A percentile compares a stretch with the other conserved stretches of the same genome.
Evolutionary conservation across 2,888 invertebrate genomes (phyloP).

Genomic region (Acronicta alni): DNA sequence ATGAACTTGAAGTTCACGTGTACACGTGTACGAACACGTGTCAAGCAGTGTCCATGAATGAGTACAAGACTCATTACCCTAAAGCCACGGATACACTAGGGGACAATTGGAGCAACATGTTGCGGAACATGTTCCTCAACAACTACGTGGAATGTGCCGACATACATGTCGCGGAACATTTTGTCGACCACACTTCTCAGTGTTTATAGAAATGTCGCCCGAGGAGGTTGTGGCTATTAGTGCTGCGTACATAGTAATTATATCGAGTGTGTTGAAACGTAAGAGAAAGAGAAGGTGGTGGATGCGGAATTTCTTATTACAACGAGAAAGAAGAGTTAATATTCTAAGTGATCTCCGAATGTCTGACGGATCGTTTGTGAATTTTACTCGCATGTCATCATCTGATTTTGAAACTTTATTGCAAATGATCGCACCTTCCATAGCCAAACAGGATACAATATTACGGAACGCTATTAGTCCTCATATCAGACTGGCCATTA

Average conservation of each 20-base stretch:
- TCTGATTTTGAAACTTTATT: slow-evolving; percentile 51
- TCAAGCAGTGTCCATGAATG: too few species aligned
- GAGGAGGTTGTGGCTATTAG: slow-evolving; percentile 36
- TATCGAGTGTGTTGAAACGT: slow-evolving; percentile 31
- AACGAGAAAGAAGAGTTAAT: slow-evolving; percentile 42
- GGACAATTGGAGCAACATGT: slow-evolving; percentile 15
- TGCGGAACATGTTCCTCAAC: slow-evolving; percentile 36
- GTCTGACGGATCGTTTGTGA: slow-evolving; percentile 46
- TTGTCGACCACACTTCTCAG: too few species aligned
- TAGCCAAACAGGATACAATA: slow-evolving; percentile 52
- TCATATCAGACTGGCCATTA: slow-evolving; percentile 45
- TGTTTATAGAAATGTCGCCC: slow-evolving; percentile 43
- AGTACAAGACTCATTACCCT: too few species aligned
- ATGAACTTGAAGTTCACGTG: too few species aligned
- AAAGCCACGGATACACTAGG: slow-evolving; percentile 1
- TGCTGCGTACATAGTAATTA: slow-evolving; percentile 37
- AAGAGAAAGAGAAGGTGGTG: slow-evolving; percentile 34
- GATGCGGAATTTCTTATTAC: slow-evolving; percentile 46
- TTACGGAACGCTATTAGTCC: slow-evolving; percentile 45
- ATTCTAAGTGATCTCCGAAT: slow-evolving; percentile 46
- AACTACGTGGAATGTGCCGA: too few species aligned
- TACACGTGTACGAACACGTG: too few species aligned
- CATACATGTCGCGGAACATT: too few species aligned
- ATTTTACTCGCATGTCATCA: slow-evolving; percentile 44
- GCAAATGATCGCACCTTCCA: slow-evolving; percentile 43